These are phyloP conservation scores for Myrmecophaga tridactyla DNA, from an alignment of 2,113 vertebrate species.

Conservation along the genomic window DNA sequence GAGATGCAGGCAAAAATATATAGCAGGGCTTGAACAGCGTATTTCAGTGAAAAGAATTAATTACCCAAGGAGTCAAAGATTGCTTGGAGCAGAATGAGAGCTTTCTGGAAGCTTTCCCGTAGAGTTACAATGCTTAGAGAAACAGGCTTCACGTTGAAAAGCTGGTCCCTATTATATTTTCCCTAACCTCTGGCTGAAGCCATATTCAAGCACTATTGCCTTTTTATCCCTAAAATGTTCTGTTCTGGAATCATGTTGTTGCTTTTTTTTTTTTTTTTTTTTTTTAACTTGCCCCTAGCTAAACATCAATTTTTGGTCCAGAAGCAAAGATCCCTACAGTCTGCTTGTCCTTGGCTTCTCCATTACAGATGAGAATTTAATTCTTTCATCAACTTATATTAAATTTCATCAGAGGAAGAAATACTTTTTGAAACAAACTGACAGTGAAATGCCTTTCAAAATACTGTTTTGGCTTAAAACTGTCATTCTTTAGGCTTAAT, in stretches of 20 bases:
- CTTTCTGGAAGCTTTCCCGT: not conserved
- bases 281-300: not conserved
- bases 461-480: conserved; percentile 42
- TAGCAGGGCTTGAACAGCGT: conserved; percentile 11
- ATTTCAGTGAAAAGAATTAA: conserved; percentile 70
- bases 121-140: conserved; percentile 35
- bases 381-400: conserved; percentile 38
- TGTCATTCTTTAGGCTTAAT: conserved; percentile 58
- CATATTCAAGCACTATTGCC: not conserved
- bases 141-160: not conserved
- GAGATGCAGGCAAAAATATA: conserved; percentile 51
- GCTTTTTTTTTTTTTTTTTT: not conserved
- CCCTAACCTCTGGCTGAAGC: conserved; percentile 22
- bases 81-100: conserved; percentile 45
- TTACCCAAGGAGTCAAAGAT: conserved; percentile 65
- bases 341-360: not conserved
- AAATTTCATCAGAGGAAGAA: conserved; percentile 55
- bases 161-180: not conserved
- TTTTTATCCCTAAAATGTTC: not conserved
- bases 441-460: conserved; percentile 63
- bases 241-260: not conserved
- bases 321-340: not conserved
- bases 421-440: conserved; percentile 41
- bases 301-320: not conserved
- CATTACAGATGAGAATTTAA: not conserved